These are phyloP conservation scores for Eospalax fontanierii DNA, from an alignment of 2,797 vertebrate species.

Conservation along the genomic window DNA sequence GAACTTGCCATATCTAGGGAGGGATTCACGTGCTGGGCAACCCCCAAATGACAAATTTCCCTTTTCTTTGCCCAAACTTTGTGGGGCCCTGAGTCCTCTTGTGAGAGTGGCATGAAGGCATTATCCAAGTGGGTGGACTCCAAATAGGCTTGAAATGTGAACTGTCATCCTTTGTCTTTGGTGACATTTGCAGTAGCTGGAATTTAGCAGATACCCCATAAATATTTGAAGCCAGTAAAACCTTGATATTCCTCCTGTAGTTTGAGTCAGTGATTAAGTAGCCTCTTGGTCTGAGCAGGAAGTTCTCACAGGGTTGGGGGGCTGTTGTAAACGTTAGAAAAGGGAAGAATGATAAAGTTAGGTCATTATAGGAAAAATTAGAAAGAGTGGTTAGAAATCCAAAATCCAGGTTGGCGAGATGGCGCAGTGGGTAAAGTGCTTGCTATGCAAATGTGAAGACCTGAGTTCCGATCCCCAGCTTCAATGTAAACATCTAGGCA, in stretches of 20 bases:
- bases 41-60: not conserved
- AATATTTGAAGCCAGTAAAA: not conserved
- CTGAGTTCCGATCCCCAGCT: not conserved
- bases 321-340: constrained; percentile 22
- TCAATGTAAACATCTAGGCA: too few relatives aligned
- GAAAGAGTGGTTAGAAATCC: not conserved
- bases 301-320: not conserved
- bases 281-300: not conserved
- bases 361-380: not conserved
- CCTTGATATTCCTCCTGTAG: not conserved
- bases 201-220: not conserved
- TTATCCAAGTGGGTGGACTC: not conserved
- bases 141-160: not conserved
- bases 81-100: too few relatives aligned
- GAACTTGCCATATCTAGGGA: not conserved
- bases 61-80: too few relatives aligned
- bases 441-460: not conserved
- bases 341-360: constrained; percentile 16
- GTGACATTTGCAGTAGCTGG: not conserved
- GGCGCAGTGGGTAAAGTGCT: not conserved
- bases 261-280: not conserved
- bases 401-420: not conserved
- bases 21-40: not conserved
- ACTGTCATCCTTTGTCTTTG: not conserved
- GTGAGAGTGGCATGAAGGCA: not conserved